Percentiles rank a stretch among this genome's conserved stretches.
phyloP scores from a whole-genome alignment of 2,113 vertebrate genomes.

The Cromileptes altivelis region DNA sequence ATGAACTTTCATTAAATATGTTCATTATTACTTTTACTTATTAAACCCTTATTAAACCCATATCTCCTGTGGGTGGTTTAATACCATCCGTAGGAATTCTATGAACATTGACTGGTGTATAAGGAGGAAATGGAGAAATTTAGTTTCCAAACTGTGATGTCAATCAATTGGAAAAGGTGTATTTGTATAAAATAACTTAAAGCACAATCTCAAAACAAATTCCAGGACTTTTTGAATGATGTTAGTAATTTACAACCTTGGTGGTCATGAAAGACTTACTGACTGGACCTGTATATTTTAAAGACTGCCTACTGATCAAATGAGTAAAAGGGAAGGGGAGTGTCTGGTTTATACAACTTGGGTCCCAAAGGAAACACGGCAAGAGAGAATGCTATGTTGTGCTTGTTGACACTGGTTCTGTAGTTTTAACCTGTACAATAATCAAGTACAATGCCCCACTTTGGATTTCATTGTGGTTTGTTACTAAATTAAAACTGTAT shows the following conservation, averaged over 20 bases:
- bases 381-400: not conserved
- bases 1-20: constrained; percentile 3
- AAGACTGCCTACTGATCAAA: not conserved
- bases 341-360: constrained; percentile 6
- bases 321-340: not conserved
- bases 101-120: not conserved
- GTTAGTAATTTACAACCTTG: not conserved
- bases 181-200: not conserved
- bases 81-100: not conserved
- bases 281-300: not conserved
- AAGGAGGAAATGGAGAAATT: not conserved
- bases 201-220: not conserved
- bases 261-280: not conserved
- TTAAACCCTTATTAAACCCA: constrained; percentile 4
- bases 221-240: not conserved
- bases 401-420: not conserved
- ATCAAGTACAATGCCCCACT: not conserved
- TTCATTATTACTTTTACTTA: constrained; percentile 1
- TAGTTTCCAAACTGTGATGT: not conserved
- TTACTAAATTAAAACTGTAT: not conserved
- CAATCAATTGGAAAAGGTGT: not conserved
- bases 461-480: not conserved
- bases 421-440: not conserved
- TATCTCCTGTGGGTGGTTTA: not conserved
- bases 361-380: not conserved